phyloP scores from a whole-genome alignment of 2,888 invertebrate species.

The Acanthacorydalis orientalis region DNA sequence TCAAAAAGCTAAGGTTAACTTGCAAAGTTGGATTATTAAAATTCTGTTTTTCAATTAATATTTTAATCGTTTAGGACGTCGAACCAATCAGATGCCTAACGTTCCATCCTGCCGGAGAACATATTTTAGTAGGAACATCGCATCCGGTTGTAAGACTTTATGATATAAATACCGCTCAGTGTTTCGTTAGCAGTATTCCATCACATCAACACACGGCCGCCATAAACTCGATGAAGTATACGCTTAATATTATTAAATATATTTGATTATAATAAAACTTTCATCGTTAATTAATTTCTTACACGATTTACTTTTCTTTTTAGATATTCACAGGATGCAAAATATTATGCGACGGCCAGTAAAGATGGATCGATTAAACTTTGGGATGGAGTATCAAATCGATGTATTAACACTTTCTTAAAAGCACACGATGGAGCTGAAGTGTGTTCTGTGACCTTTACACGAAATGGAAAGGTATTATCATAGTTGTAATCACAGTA shows the following conservation, averaged over 20 bases:
- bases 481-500: too few relatives aligned
- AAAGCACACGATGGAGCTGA: conserved; percentile 90
- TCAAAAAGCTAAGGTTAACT: too few relatives aligned
- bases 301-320: too few relatives aligned
- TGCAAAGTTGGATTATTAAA: too few relatives aligned
- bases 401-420: conserved; percentile 84
- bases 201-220: conserved; percentile 65
- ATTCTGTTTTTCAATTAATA: too few relatives aligned
- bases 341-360: conserved; percentile 69
- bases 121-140: conserved; percentile 80
- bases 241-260: too few relatives aligned
- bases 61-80: too few relatives aligned
- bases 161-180: conserved; percentile 88
- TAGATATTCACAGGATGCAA: conserved; percentile 50
- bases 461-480: conserved; percentile 94
- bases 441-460: conserved; percentile 86
- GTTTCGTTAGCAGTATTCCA: conserved; percentile 85
- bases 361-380: conserved; percentile 88
- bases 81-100: conserved; percentile 79
- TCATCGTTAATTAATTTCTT: too few relatives aligned
- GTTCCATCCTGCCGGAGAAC: conserved; percentile 93
- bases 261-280: too few relatives aligned
- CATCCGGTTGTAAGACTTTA: conserved; percentile 83
- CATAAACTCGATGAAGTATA: conserved; percentile 59
- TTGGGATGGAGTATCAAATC: conserved; percentile 91